Evolutionary conservation across 1,140 invertebrate species (phyloP).

Genomic region (Macrosteles quadrilineatus): DNA sequence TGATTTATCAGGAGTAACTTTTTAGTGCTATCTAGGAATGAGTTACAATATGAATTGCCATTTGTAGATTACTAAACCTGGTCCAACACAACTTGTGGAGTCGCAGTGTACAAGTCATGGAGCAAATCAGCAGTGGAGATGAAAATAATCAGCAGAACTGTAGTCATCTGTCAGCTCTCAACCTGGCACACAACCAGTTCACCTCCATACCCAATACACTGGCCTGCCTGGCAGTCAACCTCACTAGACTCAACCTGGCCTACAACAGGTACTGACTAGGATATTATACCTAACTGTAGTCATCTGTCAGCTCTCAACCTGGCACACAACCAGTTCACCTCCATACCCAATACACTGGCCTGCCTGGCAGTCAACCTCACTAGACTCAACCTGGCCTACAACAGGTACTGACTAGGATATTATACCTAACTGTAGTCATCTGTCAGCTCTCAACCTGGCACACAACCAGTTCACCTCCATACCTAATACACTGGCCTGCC

Average conservation of each 20-base stretch:
- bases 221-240: constrained; percentile 82
- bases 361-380: too few species aligned
- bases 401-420: too few species aligned
- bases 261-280: constrained; percentile 77
- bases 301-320: too few species aligned
- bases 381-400: too few species aligned
- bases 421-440: too few species aligned
- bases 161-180: constrained; percentile 71
- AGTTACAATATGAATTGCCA: too few species aligned
- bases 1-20: too few species aligned
- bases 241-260: constrained; percentile 87
- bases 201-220: constrained; percentile 82
- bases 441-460: too few species aligned
- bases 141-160: constrained; percentile 41
- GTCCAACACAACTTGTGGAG: constrained; percentile 74
- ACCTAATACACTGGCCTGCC: too few species aligned
- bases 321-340: constrained; percentile 87
- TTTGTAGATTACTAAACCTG: constrained; percentile 41
- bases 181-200: constrained; percentile 91
- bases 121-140: constrained; percentile 58
- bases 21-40: too few species aligned
- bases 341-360: constrained; percentile 72
- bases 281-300: too few species aligned
- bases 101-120: constrained; percentile 66
- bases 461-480: too few species aligned